Percentiles rank a stretch among this genome's conserved stretches.
phyloP scores from a whole-genome alignment of 2,113 vertebrate species.

The Peromyscus leucopus region DNA sequence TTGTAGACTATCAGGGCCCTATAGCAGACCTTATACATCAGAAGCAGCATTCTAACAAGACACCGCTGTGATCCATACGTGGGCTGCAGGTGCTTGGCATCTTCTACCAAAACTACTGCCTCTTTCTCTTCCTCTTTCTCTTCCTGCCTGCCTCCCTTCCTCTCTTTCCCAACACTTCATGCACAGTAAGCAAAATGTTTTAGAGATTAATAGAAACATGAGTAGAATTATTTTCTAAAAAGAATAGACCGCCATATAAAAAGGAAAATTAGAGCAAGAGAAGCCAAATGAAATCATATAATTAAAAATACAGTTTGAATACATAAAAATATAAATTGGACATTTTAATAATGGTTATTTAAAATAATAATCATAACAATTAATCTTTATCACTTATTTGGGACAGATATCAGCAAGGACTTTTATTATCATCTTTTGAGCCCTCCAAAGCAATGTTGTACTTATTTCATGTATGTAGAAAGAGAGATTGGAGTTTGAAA shows the following conservation, averaged over 20 bases:
- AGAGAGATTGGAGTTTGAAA: constrained; percentile 40
- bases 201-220: not conserved
- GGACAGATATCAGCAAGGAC: not conserved
- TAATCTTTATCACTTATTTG: constrained; percentile 14
- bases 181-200: not conserved
- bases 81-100: not conserved
- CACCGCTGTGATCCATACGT: not conserved
- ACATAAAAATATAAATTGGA: not conserved
- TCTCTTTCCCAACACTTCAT: not conserved
- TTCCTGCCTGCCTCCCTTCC: not conserved
- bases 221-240: constrained; percentile 5
- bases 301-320: not conserved
- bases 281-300: not conserved
- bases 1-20: not conserved
- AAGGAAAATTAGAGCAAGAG: constrained; percentile 14
- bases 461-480: constrained; percentile 5
- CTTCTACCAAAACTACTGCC: not conserved
- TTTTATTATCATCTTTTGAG: constrained; percentile 18
- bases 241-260: not conserved
- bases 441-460: not conserved
- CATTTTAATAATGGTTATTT: constrained; percentile 31
- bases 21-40: not conserved
- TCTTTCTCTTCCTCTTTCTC: not conserved
- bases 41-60: not conserved
- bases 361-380: constrained; percentile 14